Evolutionary conservation across 2,888 invertebrate species (phyloP).

Genomic region (Melanostoma mellinum): DNA sequence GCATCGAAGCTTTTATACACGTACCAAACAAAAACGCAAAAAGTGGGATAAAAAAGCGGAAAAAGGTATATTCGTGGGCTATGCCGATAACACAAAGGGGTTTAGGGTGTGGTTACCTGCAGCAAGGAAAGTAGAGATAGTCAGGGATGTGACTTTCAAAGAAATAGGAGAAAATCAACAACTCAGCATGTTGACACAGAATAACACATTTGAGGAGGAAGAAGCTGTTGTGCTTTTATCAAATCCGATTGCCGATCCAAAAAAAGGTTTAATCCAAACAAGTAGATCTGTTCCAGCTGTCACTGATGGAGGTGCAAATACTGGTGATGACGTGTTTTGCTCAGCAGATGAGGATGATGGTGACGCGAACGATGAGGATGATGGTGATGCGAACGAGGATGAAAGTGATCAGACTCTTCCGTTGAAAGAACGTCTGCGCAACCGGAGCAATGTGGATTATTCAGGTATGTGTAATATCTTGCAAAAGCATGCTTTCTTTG

Average conservation of each 20-base stretch:
- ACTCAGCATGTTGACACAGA: neutral
- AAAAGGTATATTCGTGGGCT: conserved; percentile 50
- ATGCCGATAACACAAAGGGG: conserved; percentile 45
- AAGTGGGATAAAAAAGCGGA: conserved; percentile 45
- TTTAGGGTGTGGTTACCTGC: conserved; percentile 45
- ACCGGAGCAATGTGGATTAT: neutral
- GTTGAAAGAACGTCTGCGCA: neutral
- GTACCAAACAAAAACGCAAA: conserved; percentile 42
- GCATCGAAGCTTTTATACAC: conserved; percentile 32
- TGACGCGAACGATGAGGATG: neutral
- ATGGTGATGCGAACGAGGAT: neutral
- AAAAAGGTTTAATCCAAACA: neutral
- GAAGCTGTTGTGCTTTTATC: neutral
- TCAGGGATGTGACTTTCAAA: conserved; percentile 46
- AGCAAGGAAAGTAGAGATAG: conserved; percentile 31
- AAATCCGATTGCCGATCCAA: neutral
- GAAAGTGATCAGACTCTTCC: neutral
- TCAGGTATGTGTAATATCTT: neutral
- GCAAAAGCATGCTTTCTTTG: neutral
- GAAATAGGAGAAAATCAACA: conserved; percentile 2
- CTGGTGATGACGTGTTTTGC: conserved; percentile 20
- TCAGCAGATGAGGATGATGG: neutral
- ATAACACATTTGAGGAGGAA: neutral
- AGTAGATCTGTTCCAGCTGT: neutral
- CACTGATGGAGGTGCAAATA: conserved; percentile 14